Base-by-base conservation (phyloP, 2,113 vertebrate genomes). In the Phyllostomus discolor region DNA sequence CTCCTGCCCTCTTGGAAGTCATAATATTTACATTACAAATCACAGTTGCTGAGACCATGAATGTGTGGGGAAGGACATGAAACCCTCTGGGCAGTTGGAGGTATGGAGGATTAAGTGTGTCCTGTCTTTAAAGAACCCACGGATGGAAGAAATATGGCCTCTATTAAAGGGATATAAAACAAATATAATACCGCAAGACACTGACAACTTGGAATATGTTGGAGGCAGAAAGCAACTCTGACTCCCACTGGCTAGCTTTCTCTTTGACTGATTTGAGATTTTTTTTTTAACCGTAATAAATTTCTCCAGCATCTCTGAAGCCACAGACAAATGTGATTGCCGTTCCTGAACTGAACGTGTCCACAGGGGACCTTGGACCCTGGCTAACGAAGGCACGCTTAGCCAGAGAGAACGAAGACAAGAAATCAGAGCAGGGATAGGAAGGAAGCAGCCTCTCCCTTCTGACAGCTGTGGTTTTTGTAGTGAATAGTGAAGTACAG, bases 261-360 rank as follows among this genome's bases (percentile, higher is more conserved):
- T 84, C 52, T 82, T 48, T 80, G 48, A 87, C 67, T 64, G 54
- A 70, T 20, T 70, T n/a, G 52, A 17, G 35, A 69, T 73, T 64
- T 91, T 76, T 26, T 50, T 67, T 79, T 54, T 3, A 67, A 89
- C 80, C 35, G 16, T 90, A 80, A 64, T 85, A 43, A 87, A 8
- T 91, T 28, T 50, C 84, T 95, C 67, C 93, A 75, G 84, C 79
- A 38, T 92, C 73, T 95, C n/a, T 26, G 41, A 96, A 83, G 85
- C 33, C 75, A 85, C 86, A 82, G 38, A 54, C 67, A 41, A 62
- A 16, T 8, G 28, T 52, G n/a, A 80, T 59, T 50, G 1, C 64
- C 24, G 1, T 22, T 84, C 16, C 81, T 43, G 24, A 90, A 52
- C 80, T n/a, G 76, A 94, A 28, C 26, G 22, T 48, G 62, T 78